Percentiles rank a stretch among this genome's conserved stretches.
Conservation (phyloP, 2,113 vertebrate genomes). For the Mugil cephalus region DNA sequence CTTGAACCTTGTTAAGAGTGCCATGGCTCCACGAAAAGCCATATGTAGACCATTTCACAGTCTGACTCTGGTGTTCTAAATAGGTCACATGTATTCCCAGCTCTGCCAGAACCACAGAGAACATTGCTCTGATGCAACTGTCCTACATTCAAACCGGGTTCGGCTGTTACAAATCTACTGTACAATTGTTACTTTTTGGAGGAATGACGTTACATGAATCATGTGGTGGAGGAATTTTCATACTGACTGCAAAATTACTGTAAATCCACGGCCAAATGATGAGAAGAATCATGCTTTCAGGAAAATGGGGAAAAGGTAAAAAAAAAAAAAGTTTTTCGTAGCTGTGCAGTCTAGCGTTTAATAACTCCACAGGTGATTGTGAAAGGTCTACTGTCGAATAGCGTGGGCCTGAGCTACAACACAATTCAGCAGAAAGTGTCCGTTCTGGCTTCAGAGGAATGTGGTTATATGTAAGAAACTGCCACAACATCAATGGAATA, state of each 20-base stretch:
- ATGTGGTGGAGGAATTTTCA: too few relatives aligned
- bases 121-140: not conserved
- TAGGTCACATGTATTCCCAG: not conserved
- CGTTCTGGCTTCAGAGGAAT: not conserved
- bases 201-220: not conserved
- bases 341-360: not conserved
- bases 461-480: constrained; percentile 28
- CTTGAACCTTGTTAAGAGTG: constrained; percentile 5
- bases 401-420: not conserved
- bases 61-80: constrained; percentile 14
- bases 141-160: not conserved
- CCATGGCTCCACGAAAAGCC: constrained; percentile 31
- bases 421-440: not conserved
- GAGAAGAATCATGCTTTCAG: not conserved
- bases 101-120: not conserved
- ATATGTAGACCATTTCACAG: constrained; percentile 11
- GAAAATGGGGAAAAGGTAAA: too few relatives aligned
- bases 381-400: not conserved
- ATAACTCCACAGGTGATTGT: not conserved
- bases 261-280: too few relatives aligned
- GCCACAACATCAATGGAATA: constrained; percentile 36
- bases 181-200: not conserved
- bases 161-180: not conserved
- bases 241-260: not conserved
- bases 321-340: not conserved